Evolutionary conservation across 2,888 invertebrate genomes (phyloP), one percentile per base, ranked within the genome.

Genomic region (Spisula solida): DNA sequence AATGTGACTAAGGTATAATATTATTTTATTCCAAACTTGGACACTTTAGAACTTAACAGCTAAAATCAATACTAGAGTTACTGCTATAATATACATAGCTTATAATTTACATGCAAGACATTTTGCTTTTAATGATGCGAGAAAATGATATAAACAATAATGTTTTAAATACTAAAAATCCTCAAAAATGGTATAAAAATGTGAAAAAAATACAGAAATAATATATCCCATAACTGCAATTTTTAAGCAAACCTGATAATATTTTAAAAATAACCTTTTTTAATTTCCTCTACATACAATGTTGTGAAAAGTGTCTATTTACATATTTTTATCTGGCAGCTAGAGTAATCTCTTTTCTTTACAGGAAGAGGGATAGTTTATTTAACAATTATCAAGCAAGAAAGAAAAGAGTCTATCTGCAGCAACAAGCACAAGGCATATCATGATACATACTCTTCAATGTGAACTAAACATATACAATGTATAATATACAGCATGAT

Each of bases 11-110:
- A 85, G 85, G 85, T 88, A 82, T 85, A 81, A 75, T 82, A 60
- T 70, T 88, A 79, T 88, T 88, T 88, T 88, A 88, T 84, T 87
- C 60, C 82, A 88, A 88, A 88, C 85, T 70, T 88, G 82, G 88
- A 82, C 88, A 88, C 88, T 79, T 75, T 34, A 41, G 51, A 85
- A 78, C 83, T 83, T 48, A 60, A 83, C 70, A 75, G 34, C 75
- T 75, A 83, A 51, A 70, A 75, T 83, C 31, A 41, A 70, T 51
- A 48, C 75, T 34, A 82, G 16, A 31, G 41, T 29, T 82, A 82
- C 82, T 66, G 81, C 56, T 82, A 82, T 34, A 18, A 75, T 75
- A 83, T 83, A 82, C 70, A 83, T 75, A 31, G 83, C 83, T 70
- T 83, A 83, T 47, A 70, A 48, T 48, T n/a, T 48, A 83, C 83